phyloP scores from a whole-genome alignment of 53 echinoderm and acorn worm genomes.

The Paelopatides confundens region DNA sequence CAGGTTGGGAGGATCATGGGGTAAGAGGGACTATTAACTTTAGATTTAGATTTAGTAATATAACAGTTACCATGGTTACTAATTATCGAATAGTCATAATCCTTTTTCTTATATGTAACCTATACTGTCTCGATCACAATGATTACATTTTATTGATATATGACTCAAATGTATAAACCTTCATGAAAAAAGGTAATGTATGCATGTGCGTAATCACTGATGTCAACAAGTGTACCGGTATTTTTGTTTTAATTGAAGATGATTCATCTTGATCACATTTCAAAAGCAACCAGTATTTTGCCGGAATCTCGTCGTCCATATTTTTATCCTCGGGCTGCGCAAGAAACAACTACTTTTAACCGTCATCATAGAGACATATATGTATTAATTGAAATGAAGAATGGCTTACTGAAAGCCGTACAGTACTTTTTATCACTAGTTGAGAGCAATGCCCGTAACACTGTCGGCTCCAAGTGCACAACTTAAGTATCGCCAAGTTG shows the following conservation, averaged over 20 bases:
- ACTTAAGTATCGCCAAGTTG: background rate
- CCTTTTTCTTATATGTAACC: no score
- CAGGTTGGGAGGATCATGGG: no score
- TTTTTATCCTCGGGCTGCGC: background rate
- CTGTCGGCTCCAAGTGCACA: background rate
- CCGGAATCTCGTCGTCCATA: background rate
- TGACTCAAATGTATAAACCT: no score
- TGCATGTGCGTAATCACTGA: no score
- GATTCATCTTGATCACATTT: background rate
- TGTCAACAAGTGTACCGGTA: no score
- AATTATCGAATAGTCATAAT: no score
- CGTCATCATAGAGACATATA: background rate
- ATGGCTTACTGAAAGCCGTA: background rate
- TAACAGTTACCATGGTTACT: no score
- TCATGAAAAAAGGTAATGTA: no score
- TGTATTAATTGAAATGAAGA: background rate
- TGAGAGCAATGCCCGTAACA: background rate
- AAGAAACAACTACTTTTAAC: background rate
- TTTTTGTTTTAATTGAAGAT: constrained; percentile 2
- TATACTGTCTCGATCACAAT: no score
- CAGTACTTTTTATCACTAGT: background rate
- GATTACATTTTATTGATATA: no score
- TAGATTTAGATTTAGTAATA: no score
- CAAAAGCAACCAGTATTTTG: background rate
- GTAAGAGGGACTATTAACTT: no score